phyloP scores from a whole-genome alignment of 2,888 invertebrate genomes.

The Leptura quadrifasciata region DNA sequence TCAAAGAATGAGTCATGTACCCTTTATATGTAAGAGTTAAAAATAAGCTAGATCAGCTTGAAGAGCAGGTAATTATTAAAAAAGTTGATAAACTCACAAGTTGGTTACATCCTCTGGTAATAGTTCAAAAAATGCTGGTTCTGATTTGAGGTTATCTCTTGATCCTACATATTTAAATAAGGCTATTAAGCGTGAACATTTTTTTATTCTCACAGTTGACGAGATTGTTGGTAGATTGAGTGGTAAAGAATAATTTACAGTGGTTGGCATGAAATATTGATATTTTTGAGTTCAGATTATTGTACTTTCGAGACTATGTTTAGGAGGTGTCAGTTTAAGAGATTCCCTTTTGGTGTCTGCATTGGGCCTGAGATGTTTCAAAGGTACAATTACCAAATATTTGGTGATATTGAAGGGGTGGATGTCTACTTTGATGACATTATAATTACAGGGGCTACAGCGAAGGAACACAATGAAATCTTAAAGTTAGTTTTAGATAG shows the following conservation, averaged over 20 bases:
- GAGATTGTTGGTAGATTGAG: not conserved
- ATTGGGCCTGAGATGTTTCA: slow-evolving; percentile 2
- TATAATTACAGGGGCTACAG: not conserved
- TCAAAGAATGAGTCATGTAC: too few species aligned
- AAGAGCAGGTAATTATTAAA: too few species aligned
- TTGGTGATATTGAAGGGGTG: not conserved
- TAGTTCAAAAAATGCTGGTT: too few species aligned
- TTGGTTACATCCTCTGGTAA: too few species aligned
- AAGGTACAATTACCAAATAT: not conserved
- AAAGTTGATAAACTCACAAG: too few species aligned
- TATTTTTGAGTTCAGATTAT: not conserved
- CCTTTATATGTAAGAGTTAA: too few species aligned
- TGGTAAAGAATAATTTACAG: not conserved
- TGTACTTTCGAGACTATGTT: not conserved
- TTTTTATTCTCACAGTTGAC: not conserved
- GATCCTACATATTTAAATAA: too few species aligned
- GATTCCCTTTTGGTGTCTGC: not conserved
- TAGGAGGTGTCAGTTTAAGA: not conserved
- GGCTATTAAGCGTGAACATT: not conserved
- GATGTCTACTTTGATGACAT: not conserved
- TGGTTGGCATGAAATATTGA: not conserved
- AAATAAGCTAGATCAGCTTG: too few species aligned
- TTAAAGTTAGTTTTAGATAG: not conserved
- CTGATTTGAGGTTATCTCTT: too few species aligned
- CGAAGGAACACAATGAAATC: not conserved